Conservation (phyloP, 2,888 invertebrate species). For the Chironomus tentans region DNA sequence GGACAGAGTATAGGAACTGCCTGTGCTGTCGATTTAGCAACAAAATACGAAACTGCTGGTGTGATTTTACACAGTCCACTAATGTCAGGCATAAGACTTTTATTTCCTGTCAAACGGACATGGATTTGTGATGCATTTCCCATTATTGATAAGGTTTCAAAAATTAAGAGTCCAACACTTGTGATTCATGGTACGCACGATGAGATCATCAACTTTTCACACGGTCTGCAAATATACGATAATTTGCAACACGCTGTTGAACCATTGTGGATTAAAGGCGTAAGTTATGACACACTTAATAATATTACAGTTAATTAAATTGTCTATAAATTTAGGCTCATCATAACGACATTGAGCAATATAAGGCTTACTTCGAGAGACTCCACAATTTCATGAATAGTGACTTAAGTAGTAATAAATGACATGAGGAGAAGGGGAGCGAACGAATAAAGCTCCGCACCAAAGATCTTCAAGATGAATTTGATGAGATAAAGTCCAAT, state of each 20-base stretch:
- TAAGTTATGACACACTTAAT: background rate
- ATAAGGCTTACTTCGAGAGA: background rate
- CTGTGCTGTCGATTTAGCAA: slow-evolving; percentile 86
- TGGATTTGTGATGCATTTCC: slow-evolving; percentile 97
- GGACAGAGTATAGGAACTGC: slow-evolving; percentile 95
- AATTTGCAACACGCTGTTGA: slow-evolving; percentile 89
- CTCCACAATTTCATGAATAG: slow-evolving; percentile 1
- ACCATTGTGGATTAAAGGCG: slow-evolving; percentile 73
- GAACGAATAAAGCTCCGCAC: background rate
- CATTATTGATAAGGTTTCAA: slow-evolving; percentile 94
- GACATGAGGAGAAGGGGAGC: slow-evolving; percentile 7
- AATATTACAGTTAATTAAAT: background rate
- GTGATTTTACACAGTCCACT: slow-evolving; percentile 90
- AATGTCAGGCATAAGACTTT: slow-evolving; percentile 92
- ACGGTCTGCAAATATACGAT: slow-evolving; percentile 88
- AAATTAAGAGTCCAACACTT: slow-evolving; percentile 87
- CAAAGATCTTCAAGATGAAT: background rate
- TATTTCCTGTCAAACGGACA: slow-evolving; percentile 86
- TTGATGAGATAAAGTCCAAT: slow-evolving; percentile 5
- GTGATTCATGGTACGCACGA: slow-evolving; percentile 96
- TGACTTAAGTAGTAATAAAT: background rate
- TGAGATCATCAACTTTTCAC: slow-evolving; percentile 93
- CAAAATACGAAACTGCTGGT: slow-evolving; percentile 67
- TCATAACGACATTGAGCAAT: slow-evolving; percentile 19
- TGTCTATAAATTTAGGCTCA: background rate